Conservation (phyloP, 2,113 vertebrate genomes). For the Paracanthobrama guichenoti region DNA sequence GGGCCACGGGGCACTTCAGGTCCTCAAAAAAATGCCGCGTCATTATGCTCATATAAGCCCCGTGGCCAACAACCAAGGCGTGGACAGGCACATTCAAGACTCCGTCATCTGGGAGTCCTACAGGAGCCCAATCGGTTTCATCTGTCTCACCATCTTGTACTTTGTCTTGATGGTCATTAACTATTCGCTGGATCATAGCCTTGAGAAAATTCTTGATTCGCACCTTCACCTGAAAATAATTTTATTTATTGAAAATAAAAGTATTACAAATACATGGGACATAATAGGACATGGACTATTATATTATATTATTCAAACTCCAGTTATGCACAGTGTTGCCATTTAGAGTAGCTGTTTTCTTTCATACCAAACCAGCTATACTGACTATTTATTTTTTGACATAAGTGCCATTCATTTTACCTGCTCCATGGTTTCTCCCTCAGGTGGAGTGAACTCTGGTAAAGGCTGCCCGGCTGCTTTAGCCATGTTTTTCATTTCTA, state of each 20-base stretch:
- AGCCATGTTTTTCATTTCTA: conserved; percentile 86
- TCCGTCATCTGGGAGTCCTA: conserved; percentile 60
- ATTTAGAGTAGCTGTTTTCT: no score
- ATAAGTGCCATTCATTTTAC: conserved; percentile 64
- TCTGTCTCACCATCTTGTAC: conserved; percentile 34
- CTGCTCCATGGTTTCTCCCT: conserved; percentile 89
- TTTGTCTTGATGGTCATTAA: conserved; percentile 61
- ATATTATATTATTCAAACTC: no score
- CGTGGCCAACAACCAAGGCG: conserved; percentile 86
- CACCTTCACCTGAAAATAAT: conserved; percentile 77
- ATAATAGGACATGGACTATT: no score
- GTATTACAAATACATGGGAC: no score
- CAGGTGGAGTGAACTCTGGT: conserved; percentile 82
- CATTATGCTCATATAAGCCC: conserved; percentile 85
- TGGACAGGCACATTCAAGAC: conserved; percentile 69
- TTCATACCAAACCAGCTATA: no score
- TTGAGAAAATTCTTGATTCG: conserved; percentile 83
- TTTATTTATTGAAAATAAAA: neutral
- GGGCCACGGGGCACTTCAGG: conserved; percentile 77
- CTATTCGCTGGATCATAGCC: conserved; percentile 77
- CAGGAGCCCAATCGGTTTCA: neutral
- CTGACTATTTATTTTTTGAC: no score
- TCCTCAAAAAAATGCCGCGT: conserved; percentile 85
- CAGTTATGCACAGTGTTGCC: no score
- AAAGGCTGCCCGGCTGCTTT: conserved; percentile 79